These are phyloP conservation scores for Nudaria mundana DNA, from an alignment of 2,888 invertebrate species.

Conservation along the genomic window DNA sequence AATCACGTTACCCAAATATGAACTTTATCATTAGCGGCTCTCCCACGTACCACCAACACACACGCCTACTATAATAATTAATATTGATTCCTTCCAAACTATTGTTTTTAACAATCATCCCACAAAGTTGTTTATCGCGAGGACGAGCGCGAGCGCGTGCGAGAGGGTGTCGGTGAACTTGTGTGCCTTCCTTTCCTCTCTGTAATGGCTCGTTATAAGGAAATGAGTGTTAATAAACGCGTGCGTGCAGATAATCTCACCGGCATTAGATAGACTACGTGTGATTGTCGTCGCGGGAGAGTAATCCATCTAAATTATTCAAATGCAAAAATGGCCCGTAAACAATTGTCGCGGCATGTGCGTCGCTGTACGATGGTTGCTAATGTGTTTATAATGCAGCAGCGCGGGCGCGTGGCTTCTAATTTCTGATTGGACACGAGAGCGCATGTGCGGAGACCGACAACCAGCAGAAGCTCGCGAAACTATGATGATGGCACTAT, in stretches of 20 bases:
- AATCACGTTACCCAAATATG: conserved; percentile 38
- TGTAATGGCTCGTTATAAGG: conserved; percentile 13
- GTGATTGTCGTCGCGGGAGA: conserved; percentile 5
- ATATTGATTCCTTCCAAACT: conserved; percentile 33
- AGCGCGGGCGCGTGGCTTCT: conserved; percentile 29
- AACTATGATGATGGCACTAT: conserved; percentile 15
- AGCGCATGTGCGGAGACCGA: conserved; percentile 6
- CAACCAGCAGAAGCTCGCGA: conserved; percentile 17
- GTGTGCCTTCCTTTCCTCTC: conserved; percentile 7
- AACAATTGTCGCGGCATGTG: conserved; percentile 36
- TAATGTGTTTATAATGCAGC: conserved; percentile 48
- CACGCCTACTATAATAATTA: conserved; percentile 18
- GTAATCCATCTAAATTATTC: conserved; percentile 51
- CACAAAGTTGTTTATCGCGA: neutral
- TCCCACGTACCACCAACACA: too few relatives aligned
- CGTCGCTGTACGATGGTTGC: too few relatives aligned
- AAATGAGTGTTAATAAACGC: conserved; percentile 11
- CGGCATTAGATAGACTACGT: conserved; percentile 12
- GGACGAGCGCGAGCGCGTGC: neutral
- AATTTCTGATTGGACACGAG: conserved; percentile 37
- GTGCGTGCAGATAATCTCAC: conserved; percentile 7
- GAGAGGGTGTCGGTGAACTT: neutral
- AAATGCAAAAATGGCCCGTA: conserved; percentile 52
- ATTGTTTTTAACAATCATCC: conserved; percentile 26
- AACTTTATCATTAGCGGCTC: conserved; percentile 45